Base-by-base conservation (phyloP, 2,797 vertebrate species). In the Silurus lanzhouensis region DNA sequence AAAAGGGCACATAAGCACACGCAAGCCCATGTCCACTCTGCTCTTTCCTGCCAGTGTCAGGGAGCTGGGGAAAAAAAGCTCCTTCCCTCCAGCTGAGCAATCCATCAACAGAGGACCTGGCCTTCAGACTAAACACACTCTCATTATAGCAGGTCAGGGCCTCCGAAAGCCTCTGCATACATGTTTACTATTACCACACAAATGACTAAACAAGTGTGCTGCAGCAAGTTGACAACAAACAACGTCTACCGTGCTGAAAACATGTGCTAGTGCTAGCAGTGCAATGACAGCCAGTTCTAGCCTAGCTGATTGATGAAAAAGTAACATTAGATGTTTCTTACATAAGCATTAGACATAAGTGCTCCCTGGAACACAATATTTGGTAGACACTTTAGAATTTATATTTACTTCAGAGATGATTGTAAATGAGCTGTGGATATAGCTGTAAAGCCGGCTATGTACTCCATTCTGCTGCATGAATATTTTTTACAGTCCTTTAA, bases 121-220 rank as follows among this genome's bases (percentile, higher is more conserved):
- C 90, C 90, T 91, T 92, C 90, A 91, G 89, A 91, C 91, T 89
- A 91, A 92, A 91, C 91, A 90, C 88, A 89, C 91, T 89, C 90
- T 91, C 91, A 91, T 92, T 91, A 91, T 89, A 89, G 90, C 71
- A 87, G 90, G 89, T 89, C 89, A 91, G 83, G 60, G 83, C 86
- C 85, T 87, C 89, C 1, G 15, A 86, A 87, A 89, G 79, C 88
- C 88, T 81, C 87, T 87, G 85, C 88, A 90, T 91, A 87, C 89
- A 90, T 90, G 88, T 90, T 89, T 87, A 90, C 89, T 88, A 87
- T 90, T 89, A 89, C 75, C 48, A 88, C 85, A 88, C 87, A 90
- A 87, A 86, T 85, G 25, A 46, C 83, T 84, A 91, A 90, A 90
- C 88, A 90, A 90, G 87, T 89, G 88, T 79, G 75, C 83, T 55